Conservation (phyloP, 1,140 invertebrate genomes). For the Helicoverpa zea region DNA sequence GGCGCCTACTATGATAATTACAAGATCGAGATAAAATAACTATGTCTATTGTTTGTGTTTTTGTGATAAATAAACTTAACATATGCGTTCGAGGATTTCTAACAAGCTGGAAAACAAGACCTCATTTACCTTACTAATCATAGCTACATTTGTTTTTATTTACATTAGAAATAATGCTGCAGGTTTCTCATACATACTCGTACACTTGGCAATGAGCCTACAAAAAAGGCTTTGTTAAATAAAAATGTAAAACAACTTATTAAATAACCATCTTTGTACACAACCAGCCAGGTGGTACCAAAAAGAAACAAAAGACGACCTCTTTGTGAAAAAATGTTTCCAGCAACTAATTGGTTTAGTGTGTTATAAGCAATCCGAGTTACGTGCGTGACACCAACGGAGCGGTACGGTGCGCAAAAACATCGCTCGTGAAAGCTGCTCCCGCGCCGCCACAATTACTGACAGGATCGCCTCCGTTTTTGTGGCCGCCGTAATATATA, state of each 20-base stretch:
- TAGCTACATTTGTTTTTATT: no score
- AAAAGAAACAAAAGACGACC: not conserved
- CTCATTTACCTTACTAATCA: no score
- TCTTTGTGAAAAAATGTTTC: conserved; percentile 1
- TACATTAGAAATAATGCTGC: no score
- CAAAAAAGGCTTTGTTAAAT: not conserved
- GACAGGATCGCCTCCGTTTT: conserved; percentile 31
- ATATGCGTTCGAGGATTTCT: not conserved
- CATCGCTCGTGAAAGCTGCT: conserved; percentile 9
- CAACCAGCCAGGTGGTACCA: not conserved
- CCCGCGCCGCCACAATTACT: conserved; percentile 31
- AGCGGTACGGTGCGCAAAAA: conserved; percentile 28
- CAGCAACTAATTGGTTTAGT: conserved; percentile 37
- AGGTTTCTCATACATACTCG: no score
- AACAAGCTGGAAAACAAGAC: no score
- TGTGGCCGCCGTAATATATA: conserved; percentile 34
- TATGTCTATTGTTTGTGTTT: conserved; percentile 8
- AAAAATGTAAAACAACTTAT: not conserved
- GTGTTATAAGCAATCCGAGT: conserved; percentile 18
- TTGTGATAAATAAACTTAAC: not conserved
- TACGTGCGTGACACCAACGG: conserved; percentile 41
- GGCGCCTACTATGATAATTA: not conserved
- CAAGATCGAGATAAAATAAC: conserved; percentile 2
- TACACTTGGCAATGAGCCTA: no score
- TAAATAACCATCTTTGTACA: not conserved